Conservation (phyloP, 2,797 vertebrate species). For the Artibeus lituratus region DNA sequence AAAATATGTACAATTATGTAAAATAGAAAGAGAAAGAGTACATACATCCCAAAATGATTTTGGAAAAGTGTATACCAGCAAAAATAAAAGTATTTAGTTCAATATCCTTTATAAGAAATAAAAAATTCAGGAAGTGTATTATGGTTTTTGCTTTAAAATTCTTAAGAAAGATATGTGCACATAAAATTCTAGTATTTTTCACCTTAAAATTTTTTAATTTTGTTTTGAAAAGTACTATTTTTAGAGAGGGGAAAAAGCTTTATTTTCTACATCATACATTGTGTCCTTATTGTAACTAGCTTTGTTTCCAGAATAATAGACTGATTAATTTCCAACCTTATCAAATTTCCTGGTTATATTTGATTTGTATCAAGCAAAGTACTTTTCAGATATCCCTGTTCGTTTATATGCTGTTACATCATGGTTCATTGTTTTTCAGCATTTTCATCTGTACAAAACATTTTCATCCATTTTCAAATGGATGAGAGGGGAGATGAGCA, state of each 20-base stretch:
- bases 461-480: slow-evolving; percentile 53
- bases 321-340: slow-evolving; percentile 47
- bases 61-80: not conserved
- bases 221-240: slow-evolving; percentile 41
- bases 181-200: slow-evolving; percentile 33
- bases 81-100: slow-evolving; percentile 21
- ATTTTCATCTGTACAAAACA: slow-evolving; percentile 45
- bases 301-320: slow-evolving; percentile 29
- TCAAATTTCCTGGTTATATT: slow-evolving; percentile 31
- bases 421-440: slow-evolving; percentile 32
- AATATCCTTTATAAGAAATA: slow-evolving; percentile 19
- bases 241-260: not conserved
- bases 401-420: not conserved
- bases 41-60: not conserved
- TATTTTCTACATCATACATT: not conserved
- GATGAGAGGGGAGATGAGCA: slow-evolving; percentile 49
- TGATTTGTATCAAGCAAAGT: slow-evolving; percentile 41
- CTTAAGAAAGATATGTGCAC: not conserved
- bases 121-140: not conserved
- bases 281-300: not conserved
- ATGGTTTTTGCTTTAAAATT: not conserved
- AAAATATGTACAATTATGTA: not conserved
- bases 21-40: not conserved
- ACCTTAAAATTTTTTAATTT: not conserved
- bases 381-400: slow-evolving; percentile 45